Percentiles rank a stretch among this genome's conserved stretches.
Evolutionary conservation across 2,888 invertebrate genomes (phyloP).

Genomic region (Dryobota labecula): DNA sequence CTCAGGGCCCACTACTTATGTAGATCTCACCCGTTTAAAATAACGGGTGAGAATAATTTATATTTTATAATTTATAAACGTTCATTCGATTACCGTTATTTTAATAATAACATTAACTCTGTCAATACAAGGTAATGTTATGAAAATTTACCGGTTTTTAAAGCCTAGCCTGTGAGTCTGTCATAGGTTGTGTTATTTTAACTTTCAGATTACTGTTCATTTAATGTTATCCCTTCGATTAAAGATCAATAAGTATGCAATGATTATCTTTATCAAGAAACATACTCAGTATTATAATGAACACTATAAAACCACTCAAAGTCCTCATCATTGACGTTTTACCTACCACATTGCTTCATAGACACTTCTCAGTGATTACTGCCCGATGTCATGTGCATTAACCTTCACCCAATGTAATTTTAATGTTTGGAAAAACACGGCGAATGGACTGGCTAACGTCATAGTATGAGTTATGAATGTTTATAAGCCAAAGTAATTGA

Average conservation of each 20-base stretch:
- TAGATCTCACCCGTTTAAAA: too few relatives aligned
- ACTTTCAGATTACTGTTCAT: neutral
- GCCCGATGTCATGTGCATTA: slow-evolving; percentile 21
- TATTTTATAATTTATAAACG: too few relatives aligned
- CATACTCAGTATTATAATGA: neutral
- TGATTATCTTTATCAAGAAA: neutral
- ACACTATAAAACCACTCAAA: slow-evolving; percentile 1
- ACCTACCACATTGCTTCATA: slow-evolving; percentile 22
- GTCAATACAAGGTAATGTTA: too few relatives aligned
- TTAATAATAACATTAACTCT: too few relatives aligned
- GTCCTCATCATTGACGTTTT: neutral
- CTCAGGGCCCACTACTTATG: too few relatives aligned
- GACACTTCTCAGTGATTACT: slow-evolving; percentile 26
- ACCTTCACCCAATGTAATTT: slow-evolving; percentile 43
- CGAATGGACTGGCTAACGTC: slow-evolving; percentile 6
- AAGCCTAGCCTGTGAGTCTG: too few relatives aligned
- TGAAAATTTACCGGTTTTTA: too few relatives aligned
- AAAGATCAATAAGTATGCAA: neutral
- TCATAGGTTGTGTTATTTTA: too few relatives aligned
- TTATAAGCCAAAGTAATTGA: neutral
- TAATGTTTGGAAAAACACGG: slow-evolving; percentile 42
- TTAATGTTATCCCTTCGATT: neutral
- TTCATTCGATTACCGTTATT: too few relatives aligned
- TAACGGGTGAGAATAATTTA: too few relatives aligned
- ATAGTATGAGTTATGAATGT: neutral